phyloP scores from a whole-genome alignment of 2,888 invertebrate genomes.

The Pterostichus niger region DNA sequence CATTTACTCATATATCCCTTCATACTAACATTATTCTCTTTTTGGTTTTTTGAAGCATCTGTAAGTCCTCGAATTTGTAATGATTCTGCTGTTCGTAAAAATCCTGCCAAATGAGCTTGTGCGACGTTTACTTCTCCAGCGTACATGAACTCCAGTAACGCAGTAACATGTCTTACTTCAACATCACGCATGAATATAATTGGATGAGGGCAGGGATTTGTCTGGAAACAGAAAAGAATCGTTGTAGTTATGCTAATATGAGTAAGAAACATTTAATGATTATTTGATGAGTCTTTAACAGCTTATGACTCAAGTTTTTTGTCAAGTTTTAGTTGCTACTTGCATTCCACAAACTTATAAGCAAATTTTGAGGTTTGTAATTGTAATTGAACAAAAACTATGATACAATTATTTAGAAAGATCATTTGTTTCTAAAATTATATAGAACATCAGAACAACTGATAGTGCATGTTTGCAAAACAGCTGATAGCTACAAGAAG shows the following conservation, averaged over 20 bases:
- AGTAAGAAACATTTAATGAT: neutral
- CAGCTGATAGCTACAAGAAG: no score
- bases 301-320: no score
- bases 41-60: conserved; percentile 77
- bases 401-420: no score
- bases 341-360: no score
- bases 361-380: no score
- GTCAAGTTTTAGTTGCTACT: no score
- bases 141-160: conserved; percentile 91
- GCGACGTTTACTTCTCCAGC: conserved; percentile 91
- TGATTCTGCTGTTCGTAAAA: conserved; percentile 88
- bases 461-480: no score
- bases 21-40: neutral
- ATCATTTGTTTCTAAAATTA: no score
- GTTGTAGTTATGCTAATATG: neutral
- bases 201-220: conserved; percentile 91
- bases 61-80: conserved; percentile 89
- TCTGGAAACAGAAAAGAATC: conserved; percentile 79
- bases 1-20: neutral
- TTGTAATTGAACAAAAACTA: no score
- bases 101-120: conserved; percentile 87
- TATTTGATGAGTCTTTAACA: no score
- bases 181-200: conserved; percentile 93
- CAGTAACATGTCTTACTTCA: conserved; percentile 87
- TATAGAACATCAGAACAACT: no score